Base-by-base conservation (phyloP, 92 coral and sea anemone species). In the Nematostella vectensis region DNA sequence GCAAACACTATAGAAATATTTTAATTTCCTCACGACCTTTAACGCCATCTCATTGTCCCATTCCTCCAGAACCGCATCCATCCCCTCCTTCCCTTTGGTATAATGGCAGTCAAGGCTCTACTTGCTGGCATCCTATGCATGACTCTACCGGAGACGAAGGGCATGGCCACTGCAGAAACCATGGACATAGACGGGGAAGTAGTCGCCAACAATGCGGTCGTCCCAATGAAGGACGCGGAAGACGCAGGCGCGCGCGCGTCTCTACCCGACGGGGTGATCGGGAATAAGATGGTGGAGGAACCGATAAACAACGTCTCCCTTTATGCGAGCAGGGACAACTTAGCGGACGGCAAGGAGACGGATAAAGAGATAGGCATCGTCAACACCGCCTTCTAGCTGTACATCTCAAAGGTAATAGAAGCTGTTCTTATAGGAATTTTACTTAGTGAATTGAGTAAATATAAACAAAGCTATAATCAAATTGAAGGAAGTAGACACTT, bases 131-230 rank as follows among this genome's bases (percentile, higher is more conserved):
- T 77, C 13, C 71, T 78, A 47, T 77, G 91, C 62, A 61, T 57
- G 77, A 76, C 63, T 28, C 61, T 77, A 22, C 91, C 91, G 20
- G 91, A 82, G 62, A 82, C 91, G 25, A 40, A 45, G 23, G 54
- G 66, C 53, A 65, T 55, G 57, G 79, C 91, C 12, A 77, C 81
- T 18, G 61, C 64, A 40, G 91, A 82, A 28, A 72, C 68, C 11
- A 55, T 82, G 80, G 74, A 45, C 4, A 8, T 4, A 6, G 51
- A 19, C 51, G 23, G 4, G 21, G 51, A 45, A 10, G 23, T 45
- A 4, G 18, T 45, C 51, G 23, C 23, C 18, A 45, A 10, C 4
- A 10, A 45, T 45, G 23, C 4, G 9, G 51, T 45, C 18, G 21
- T 19, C 12, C 12, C 12, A 10, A 4, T 19, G 21, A 22, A 45